Evolutionary conservation across 2,888 invertebrate species (phyloP), one percentile per base, ranked within the genome.

Genomic region (Synanthedon formicaeformis): DNA sequence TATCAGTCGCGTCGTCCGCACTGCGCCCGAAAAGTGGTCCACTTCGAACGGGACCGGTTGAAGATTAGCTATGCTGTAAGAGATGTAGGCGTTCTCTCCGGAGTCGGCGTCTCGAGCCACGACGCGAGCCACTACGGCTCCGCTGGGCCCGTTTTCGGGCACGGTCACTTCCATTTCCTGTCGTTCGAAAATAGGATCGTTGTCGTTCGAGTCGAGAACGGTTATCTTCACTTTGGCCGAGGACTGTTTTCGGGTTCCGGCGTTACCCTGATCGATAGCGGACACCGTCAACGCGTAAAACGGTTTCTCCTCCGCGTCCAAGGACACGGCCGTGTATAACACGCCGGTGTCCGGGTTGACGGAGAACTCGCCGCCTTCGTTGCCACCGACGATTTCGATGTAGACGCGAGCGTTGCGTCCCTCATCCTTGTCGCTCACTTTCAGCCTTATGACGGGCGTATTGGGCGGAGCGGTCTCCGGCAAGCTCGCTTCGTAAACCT

Each of bases 81-180:
- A 97, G 62, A 99, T 93, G 81, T 96, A 96, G 1, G 97, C 96
- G 81, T 97, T 98, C 72, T 98, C 97, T 0, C 96, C 97, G 1
- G 94, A 92, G 77, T 99, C 98, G 13, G 90, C 91, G 78, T 99
- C 98, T 57, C 91, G 92, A 0, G 98, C 98, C 49, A 91, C 89
- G 4, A 98, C 93, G 60, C 93, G 94, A 11, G 94, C 92, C 1
- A 98, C 95, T 10, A 92, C 91, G 1, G 93, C 93, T 2, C 97
- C 97, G 6, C 94, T 90, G 0, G 96, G 92, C 67, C 95, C 93
- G 75, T 97, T 97, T 79, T 98, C 98, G 61, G 94, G 92, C 45
- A 98, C 89, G 66, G 88, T 90, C 5, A 96, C 93, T 12, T 91
- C 90, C 72, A 91, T 87, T 63, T 91, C 91, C 4, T 90, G 76